These are phyloP conservation scores for Epistrophe eligans DNA, from an alignment of 2,888 invertebrate species.

Conservation along the genomic window DNA sequence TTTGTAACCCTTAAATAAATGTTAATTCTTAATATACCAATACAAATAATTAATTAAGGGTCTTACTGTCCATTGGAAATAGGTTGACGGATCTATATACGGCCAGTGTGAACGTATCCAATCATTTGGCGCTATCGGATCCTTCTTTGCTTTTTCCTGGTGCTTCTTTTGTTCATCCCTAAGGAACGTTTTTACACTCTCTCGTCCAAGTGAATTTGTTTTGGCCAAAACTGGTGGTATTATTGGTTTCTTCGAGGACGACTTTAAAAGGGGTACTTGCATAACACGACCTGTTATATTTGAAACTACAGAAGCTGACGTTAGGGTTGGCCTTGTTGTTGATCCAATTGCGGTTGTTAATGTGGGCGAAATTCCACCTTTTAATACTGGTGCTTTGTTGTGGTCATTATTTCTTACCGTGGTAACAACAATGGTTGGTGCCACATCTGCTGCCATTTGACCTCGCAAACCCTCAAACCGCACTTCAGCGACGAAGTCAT, in stretches of 20 bases:
- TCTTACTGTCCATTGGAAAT: constrained; percentile 88
- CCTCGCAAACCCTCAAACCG: constrained; percentile 66
- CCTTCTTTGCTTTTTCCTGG: constrained; percentile 49
- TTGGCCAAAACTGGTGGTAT: constrained; percentile 83
- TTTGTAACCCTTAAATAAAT: constrained; percentile 85
- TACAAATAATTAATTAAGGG: constrained; percentile 5
- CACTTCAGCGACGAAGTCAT: constrained; percentile 76
- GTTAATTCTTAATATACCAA: not conserved
- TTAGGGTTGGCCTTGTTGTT: constrained; percentile 35
- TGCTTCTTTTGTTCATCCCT: constrained; percentile 37
- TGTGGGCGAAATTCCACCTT: constrained; percentile 31
- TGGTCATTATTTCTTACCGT: constrained; percentile 61
- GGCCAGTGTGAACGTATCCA: constrained; percentile 88
- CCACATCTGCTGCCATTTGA: constrained; percentile 49
- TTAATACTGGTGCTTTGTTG: constrained; percentile 46
- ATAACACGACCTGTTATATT: constrained; percentile 81
- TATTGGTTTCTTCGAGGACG: constrained; percentile 86
- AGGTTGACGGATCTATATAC: constrained; percentile 87
- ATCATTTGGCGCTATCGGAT: constrained; percentile 80
- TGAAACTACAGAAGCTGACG: constrained; percentile 23
- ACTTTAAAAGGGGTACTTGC: constrained; percentile 82
- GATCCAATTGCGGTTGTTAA: constrained; percentile 39
- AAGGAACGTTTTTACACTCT: constrained; percentile 68
- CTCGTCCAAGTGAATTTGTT: constrained; percentile 77
- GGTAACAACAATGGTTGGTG: constrained; percentile 76